Evolutionary conservation across 2,113 vertebrate genomes (phyloP), one percentile per base, ranked within the genome.

Genomic region (Periophthalmodon schlosseri): DNA sequence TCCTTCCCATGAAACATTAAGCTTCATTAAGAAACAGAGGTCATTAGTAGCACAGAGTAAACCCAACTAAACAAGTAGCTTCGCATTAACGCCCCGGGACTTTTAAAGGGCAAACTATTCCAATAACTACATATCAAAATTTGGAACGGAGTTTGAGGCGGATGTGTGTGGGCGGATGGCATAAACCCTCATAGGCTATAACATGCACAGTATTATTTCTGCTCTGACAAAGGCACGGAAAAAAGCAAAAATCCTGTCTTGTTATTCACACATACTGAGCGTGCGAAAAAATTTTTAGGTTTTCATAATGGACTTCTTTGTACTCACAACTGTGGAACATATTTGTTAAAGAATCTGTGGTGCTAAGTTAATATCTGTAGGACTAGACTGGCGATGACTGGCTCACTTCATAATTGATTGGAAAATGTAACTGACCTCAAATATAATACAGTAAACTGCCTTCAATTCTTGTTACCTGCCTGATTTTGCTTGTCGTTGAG

Each of bases 91-190:
- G 6, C 49, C 39, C 8, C 39, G 2, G 15, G 49, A 52, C 49
- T 20, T 52, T 52, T 52, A 20, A 16, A 52, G 16, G 21, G 56
- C 21, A 57, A 57, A 21, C 4, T 23, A 57, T 57, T 21, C 56
- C 56, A 57, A 12, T 12, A 57, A 57, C 78, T 73, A 70, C 33
- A 69, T 50, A 60, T 73, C 50, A 70, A 77, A 79, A 81, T 72
- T 5, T 63, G 61, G 58, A 63, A 75, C 34, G 49, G 68, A 78
- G 73, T 52, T 73, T 28, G 57, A 57, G 80, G 28, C 80, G 69
- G 36, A 66, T 49, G 36, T 69, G 66, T 69, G 69, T 57, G 71
- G 76, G 81, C 15, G n/a, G n/a, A n/a, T n/a, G 71, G 74, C 15
- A 13, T 20, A 60, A 44, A 74, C 24, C 33, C 21, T 44, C 33